Evolutionary conservation across 2,888 invertebrate species (phyloP), one percentile per base, ranked within the genome.

Genomic region (Eristalis arbustorum): DNA sequence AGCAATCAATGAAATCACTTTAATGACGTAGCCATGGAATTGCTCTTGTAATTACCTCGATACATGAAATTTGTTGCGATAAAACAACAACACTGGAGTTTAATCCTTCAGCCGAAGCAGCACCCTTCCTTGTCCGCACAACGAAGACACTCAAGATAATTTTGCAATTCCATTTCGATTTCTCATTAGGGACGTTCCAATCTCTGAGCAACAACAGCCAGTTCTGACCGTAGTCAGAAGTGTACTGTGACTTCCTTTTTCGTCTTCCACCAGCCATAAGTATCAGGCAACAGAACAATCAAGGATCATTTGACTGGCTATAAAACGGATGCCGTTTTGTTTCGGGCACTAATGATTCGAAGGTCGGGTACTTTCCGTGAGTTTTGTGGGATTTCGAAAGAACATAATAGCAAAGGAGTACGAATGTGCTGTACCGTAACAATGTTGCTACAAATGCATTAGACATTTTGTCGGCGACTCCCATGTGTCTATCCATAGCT

Each of bases 1-100:
- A 56, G 87, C 83, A 87, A 87, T 83, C 87, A 87, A 87, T 87
- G 78, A 87, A 87, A 87, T 78, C 83, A 79, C 87, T 82, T 87
- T 87, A 83, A 87, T 87, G 75, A 68, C 62, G 69, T 81, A 64
- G 64, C 81, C 81, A 71, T 75, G 75, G 69, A 69, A 75, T 81
- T 79, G 72, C 83, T 83, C 25, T 31, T 79, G 83, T 87, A 83
- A 87, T 87, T 87, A 83, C 87, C 63, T 68, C 71, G 75, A 87
- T 83, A 79, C 87, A 82, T 78, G 82, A 76, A 81, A 72, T 62
- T 78, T 71, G 73, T 82, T 87, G 56, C 62, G 69, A 78, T 78
- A 63, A 74, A 83, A 79, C 75, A 75, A 79, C 73, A 82, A 59
- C 78, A 68, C 23, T 82, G 67, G 66, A 78, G 71, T 78, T 74